Percentiles rank a stretch among this genome's conserved stretches.
Evolutionary conservation across 2,797 vertebrate species (phyloP).

Genomic region (Eulemur coronatus): DNA sequence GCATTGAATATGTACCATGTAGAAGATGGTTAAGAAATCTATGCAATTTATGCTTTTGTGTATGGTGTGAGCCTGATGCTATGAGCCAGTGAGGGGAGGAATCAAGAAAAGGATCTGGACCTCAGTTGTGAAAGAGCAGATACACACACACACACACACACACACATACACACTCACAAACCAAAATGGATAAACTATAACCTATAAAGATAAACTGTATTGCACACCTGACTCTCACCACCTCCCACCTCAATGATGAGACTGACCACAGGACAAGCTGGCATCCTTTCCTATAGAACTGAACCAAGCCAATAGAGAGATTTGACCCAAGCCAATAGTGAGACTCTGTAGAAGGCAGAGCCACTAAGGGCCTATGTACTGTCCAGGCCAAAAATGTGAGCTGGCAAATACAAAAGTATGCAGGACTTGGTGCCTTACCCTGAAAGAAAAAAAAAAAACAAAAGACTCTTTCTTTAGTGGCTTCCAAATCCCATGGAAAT

Average conservation of each 20-base stretch:
- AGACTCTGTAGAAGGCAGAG: neutral
- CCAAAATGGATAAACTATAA: neutral
- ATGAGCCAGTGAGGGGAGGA: fast-evolving
- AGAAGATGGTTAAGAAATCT: neutral
- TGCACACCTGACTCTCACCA: neutral
- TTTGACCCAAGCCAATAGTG: neutral
- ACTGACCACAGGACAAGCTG: fast-evolving
- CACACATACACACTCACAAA: too few species aligned
- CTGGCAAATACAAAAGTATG: fast-evolving
- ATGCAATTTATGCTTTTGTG: neutral
- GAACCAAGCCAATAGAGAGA: too few species aligned
- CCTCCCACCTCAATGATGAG: neutral
- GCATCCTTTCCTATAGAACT: fast-evolving
- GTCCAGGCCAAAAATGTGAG: neutral
- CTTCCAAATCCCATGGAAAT: neutral
- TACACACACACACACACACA: too few species aligned
- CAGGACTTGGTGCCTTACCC: neutral
- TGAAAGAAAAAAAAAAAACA: neutral
- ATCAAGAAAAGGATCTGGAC: neutral
- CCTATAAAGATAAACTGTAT: neutral
- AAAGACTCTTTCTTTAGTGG: neutral
- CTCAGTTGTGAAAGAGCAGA: neutral
- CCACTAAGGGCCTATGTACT: fast-evolving
- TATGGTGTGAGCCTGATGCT: neutral
- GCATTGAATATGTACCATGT: neutral